Conservation (phyloP, 2,888 invertebrate species). For the Pollenia labialis region DNA sequence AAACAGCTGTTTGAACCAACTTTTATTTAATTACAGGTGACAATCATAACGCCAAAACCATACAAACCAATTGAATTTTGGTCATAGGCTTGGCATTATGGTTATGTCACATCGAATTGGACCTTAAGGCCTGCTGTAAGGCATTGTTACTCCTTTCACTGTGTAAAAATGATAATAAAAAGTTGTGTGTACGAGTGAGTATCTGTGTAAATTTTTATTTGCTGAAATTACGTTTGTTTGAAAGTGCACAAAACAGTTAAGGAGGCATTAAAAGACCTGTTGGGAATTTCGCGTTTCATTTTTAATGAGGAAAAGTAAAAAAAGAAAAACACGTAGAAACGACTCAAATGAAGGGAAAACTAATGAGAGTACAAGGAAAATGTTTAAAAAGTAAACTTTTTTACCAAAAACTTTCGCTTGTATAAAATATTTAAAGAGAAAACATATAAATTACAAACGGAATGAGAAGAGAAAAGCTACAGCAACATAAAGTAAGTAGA, state of each 20-base stretch:
- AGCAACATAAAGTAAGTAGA: slow-evolving; percentile 5
- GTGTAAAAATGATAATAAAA: too few relatives aligned
- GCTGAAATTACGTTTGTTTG: slow-evolving; percentile 13
- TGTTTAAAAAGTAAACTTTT: neutral
- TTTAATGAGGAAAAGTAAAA: slow-evolving; percentile 39
- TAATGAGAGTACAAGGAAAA: neutral
- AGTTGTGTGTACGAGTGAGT: neutral
- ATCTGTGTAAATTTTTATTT: slow-evolving; percentile 13
- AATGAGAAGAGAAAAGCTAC: neutral
- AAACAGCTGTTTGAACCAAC: too few relatives aligned
- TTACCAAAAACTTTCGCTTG: slow-evolving; percentile 16
- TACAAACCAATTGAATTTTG: too few relatives aligned
- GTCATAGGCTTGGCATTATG: too few relatives aligned
- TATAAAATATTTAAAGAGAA: neutral
- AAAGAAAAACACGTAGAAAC: slow-evolving; percentile 8
- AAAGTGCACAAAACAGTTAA: slow-evolving; percentile 37
- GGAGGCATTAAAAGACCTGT: slow-evolving; percentile 41
- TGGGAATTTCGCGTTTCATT: slow-evolving; percentile 36
- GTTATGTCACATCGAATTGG: too few relatives aligned
- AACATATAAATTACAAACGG: neutral
- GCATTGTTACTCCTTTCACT: neutral
- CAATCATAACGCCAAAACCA: too few relatives aligned
- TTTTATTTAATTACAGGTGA: too few relatives aligned
- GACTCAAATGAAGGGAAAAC: slow-evolving; percentile 21
- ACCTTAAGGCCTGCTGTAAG: neutral